Conservation (phyloP, 64 coral and sea anemone species). For the Pachyseris speciosa region DNA sequence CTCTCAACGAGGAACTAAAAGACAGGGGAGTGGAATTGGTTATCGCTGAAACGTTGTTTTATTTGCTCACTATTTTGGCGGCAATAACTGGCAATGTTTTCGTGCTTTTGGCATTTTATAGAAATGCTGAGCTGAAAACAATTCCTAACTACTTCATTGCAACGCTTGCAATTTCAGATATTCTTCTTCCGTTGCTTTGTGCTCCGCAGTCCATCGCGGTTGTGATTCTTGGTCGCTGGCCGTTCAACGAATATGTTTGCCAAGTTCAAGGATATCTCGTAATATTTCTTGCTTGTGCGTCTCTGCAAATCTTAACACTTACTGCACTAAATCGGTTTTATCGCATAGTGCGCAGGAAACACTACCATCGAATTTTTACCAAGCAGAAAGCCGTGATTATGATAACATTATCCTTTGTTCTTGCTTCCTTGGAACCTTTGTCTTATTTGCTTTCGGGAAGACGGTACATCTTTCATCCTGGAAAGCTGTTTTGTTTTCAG, state of each 20-base stretch:
- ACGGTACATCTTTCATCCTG: slow-evolving; percentile 78
- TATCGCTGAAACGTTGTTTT: not conserved
- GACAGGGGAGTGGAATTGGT: not conserved
- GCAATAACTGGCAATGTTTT: slow-evolving; percentile 21
- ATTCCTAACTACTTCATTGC: slow-evolving; percentile 52
- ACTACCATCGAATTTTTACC: slow-evolving; percentile 20
- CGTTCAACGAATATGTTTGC: slow-evolving; percentile 11
- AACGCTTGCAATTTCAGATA: slow-evolving; percentile 40
- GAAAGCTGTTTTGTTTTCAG: slow-evolving; percentile 86
- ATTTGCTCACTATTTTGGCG: not conserved
- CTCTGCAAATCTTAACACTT: slow-evolving; percentile 36
- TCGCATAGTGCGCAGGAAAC: slow-evolving; percentile 19
- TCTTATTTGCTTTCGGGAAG: slow-evolving; percentile 40
- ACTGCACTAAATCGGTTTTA: slow-evolving; percentile 66
- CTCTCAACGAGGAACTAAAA: not conserved
- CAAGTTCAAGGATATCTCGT: slow-evolving; percentile 45
- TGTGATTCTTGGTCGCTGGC: slow-evolving; percentile 5
- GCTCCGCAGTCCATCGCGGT: slow-evolving; percentile 7
- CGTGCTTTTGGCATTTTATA: slow-evolving; percentile 42
- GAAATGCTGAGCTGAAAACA: slow-evolving; percentile 33
- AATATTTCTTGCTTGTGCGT: slow-evolving; percentile 16
- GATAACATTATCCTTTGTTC: not conserved
- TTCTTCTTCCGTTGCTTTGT: slow-evolving; percentile 39
- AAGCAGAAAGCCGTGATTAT: not conserved
- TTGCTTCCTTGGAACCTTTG: slow-evolving; percentile 15